Conservation (phyloP, 2,888 invertebrate species). For the Rhagonycha lutea region DNA sequence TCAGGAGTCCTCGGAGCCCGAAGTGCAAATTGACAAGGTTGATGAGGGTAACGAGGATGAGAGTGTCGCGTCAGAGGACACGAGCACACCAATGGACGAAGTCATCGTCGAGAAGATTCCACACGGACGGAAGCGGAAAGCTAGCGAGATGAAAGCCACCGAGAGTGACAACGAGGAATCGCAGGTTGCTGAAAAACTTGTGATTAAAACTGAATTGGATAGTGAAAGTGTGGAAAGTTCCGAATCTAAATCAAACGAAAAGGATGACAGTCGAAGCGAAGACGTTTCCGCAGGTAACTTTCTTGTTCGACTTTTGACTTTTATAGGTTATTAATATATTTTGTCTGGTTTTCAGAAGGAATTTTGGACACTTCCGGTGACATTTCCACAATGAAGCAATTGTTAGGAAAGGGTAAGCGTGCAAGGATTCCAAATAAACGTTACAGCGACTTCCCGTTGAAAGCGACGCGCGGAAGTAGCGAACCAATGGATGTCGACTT, state of each 20-base stretch:
- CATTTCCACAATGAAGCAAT: slow-evolving; percentile 36
- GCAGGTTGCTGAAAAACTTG: slow-evolving; percentile 29
- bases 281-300: not conserved
- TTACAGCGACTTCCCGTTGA: slow-evolving; percentile 50
- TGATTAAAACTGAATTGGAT: slow-evolving; percentile 20
- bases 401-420: slow-evolving; percentile 53
- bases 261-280: not conserved
- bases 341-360: slow-evolving; percentile 22
- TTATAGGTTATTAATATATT: not conserved
- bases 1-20: not conserved
- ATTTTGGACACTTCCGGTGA: slow-evolving; percentile 23
- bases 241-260: not conserved
- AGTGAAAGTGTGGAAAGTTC: slow-evolving; percentile 18
- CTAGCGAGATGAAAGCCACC: slow-evolving; percentile 37
- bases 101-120: not conserved
- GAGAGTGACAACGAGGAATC: slow-evolving; percentile 16
- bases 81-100: not conserved
- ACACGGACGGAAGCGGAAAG: slow-evolving; percentile 36
- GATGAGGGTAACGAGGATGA: not conserved
- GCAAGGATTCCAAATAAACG: slow-evolving; percentile 54
- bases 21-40: not conserved
- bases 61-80: not conserved
- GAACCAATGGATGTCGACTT: slow-evolving; percentile 10
- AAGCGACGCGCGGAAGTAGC: slow-evolving; percentile 14
- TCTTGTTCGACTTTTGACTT: not conserved